Base-by-base conservation (phyloP, 2,888 invertebrate species). In the Parnassius apollo region DNA sequence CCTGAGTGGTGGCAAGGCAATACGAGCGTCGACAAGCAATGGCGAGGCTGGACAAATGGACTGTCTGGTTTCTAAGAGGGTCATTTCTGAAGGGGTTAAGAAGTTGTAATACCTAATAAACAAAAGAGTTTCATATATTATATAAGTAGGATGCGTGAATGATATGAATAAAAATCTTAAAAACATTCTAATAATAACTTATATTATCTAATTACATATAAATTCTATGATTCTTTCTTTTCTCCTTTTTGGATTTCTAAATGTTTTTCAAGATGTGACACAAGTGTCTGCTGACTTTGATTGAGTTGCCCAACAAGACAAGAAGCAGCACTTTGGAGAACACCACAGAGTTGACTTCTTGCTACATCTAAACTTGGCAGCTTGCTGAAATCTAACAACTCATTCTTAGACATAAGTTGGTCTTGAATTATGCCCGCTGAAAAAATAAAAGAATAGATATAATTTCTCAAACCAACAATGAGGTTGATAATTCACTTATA, bases 361-460 rank as follows among this genome's bases (percentile, higher is more conserved):
- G 94, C 94, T 22, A 92, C 86, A 71, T 94, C 93, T 56, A 97
- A 77, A 75, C 93, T 93, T 0, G 94, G 94, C 76, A 96, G 87
- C 74, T 92, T 85, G 62, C 95, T 94, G 71, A 93, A 96, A 70
- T 93, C 90, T 42, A 94, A 74, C 44, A 97, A 85, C 72, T 96
- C 95, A 76, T 94, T 94, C 69, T 93, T 93, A 66, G 93, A 95
- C 70, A 97, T 72, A 42, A 96, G 81, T 63, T 89, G 92, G 55
- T 94, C 94, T 73, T 97, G 94, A 58, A 95, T 92, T 65, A 96
- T 94, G n/a, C 94, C 96, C 80, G 94, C 95, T 95, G 83, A 52
- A 88, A 88, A 61, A 2, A 13, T 49, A n/a, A 46, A 46, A 46
- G n/a, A 1, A 46, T 35, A 4, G 7, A 35, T 35, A 35, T 35